Conservation (phyloP, 2,113 vertebrate genomes). For the Coptodon rendalli region DNA sequence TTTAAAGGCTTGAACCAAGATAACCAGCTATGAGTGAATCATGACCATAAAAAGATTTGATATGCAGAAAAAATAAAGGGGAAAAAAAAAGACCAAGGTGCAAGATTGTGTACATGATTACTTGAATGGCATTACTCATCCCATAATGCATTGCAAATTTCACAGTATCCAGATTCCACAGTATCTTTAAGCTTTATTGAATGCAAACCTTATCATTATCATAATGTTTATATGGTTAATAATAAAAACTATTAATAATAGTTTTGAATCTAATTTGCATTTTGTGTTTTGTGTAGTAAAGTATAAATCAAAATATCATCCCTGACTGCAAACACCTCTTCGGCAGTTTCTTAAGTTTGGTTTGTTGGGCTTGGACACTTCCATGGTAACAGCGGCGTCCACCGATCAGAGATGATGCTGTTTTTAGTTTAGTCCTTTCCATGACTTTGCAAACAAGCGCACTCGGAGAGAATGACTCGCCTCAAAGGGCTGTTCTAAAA, state of each 20-base stretch:
- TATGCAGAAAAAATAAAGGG: not conserved
- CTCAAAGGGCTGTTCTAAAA: not conserved
- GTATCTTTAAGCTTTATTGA: not conserved
- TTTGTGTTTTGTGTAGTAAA: not conserved
- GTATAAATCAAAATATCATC: not conserved
- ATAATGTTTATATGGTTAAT: not conserved
- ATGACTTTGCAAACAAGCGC: not conserved
- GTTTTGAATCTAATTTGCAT: not conserved
- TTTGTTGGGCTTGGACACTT: not conserved
- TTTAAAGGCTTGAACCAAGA: not conserved
- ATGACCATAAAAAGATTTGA: not conserved
- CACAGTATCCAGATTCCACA: not conserved
- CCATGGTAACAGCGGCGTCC: not conserved
- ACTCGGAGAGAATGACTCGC: not conserved
- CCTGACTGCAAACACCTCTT: not conserved
- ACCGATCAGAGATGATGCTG: not conserved
- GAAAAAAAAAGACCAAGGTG: accelerated
- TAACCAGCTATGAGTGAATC: accelerated
- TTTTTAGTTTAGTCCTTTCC: not conserved
- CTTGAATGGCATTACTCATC: not conserved
- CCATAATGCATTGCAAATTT: not conserved
- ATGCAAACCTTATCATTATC: not conserved
- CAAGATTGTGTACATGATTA: not conserved
- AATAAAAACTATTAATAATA: not conserved
- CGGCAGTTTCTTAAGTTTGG: not conserved